These are phyloP conservation scores for Cheilosia soror DNA, from an alignment of 2,888 invertebrate genomes.

Conservation along the genomic window DNA sequence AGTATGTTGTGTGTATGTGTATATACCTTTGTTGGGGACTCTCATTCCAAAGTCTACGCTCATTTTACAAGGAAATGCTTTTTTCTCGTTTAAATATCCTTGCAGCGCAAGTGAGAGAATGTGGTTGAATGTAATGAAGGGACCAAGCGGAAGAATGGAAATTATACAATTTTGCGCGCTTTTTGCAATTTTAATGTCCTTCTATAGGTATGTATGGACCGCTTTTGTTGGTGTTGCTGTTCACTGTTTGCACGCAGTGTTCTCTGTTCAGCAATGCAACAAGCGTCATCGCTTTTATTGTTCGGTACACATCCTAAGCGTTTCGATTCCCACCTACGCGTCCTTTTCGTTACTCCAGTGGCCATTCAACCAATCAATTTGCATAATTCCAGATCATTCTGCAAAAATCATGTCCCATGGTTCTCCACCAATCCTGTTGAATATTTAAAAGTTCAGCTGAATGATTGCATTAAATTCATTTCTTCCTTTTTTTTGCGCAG, in stretches of 20 bases:
- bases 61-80: slow-evolving; percentile 41
- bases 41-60: slow-evolving; percentile 5
- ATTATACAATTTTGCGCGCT: slow-evolving; percentile 42
- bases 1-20: too few species aligned
- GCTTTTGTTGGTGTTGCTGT: slow-evolving; percentile 2
- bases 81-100: slow-evolving; percentile 10
- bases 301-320: slow-evolving; percentile 52
- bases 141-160: slow-evolving; percentile 13
- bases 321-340: slow-evolving; percentile 23
- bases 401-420: slow-evolving; percentile 61
- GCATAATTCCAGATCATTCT: slow-evolving; percentile 65
- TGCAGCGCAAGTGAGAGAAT: slow-evolving; percentile 44
- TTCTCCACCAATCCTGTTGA: slow-evolving; percentile 54
- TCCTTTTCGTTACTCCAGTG: slow-evolving; percentile 19
- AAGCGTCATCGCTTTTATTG: slow-evolving; percentile 33
- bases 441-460: slow-evolving; percentile 63
- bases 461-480: slow-evolving; percentile 59
- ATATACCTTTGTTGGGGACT: background rate
- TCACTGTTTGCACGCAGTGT: too few species aligned
- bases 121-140: slow-evolving; percentile 37
- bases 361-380: slow-evolving; percentile 63
- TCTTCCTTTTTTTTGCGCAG: background rate
- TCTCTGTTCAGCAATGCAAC: slow-evolving; percentile 46
- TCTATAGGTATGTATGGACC: slow-evolving; percentile 19
- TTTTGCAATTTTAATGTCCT: slow-evolving; percentile 67